Percentiles rank a stretch among this genome's conserved stretches.
phyloP scores from a whole-genome alignment of 2,113 vertebrate genomes.

The Embiotoca jacksoni region DNA sequence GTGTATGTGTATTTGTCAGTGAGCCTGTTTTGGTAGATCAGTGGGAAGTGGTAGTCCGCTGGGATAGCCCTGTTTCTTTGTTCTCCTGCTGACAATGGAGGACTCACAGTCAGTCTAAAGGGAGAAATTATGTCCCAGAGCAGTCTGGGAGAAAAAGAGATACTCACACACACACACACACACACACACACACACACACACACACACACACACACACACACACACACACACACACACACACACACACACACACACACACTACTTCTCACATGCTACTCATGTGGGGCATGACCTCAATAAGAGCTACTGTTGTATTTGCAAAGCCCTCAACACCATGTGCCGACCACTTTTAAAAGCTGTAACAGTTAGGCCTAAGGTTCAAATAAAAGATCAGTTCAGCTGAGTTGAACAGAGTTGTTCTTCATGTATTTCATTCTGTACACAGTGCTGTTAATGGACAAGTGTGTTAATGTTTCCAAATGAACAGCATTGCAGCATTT shows the following conservation, averaged over 20 bases:
- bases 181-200: background rate
- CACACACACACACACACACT: slow-evolving; percentile 56
- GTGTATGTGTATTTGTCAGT: slow-evolving; percentile 49
- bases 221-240: slow-evolving; percentile 43
- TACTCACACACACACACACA: slow-evolving; percentile 42
- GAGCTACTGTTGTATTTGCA: slow-evolving; percentile 73
- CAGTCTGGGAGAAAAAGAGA: slow-evolving; percentile 70
- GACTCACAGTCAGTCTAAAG: slow-evolving; percentile 75
- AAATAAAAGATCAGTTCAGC: slow-evolving; percentile 48
- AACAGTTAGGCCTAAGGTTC: slow-evolving; percentile 69
- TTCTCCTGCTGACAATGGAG: slow-evolving; percentile 81
- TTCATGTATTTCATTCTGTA: slow-evolving; percentile 27
- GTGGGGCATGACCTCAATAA: slow-evolving; percentile 82
- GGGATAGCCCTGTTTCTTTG: slow-evolving; percentile 77
- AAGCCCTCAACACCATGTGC: slow-evolving; percentile 73
- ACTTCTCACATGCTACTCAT: slow-evolving; percentile 80
- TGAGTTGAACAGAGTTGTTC: slow-evolving; percentile 28
- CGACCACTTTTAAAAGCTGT: slow-evolving; percentile 63
- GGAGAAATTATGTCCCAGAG: slow-evolving; percentile 76
- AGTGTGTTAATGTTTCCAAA: background rate
- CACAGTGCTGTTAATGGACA: slow-evolving; percentile 3
- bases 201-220: slow-evolving; percentile 57
- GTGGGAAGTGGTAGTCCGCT: slow-evolving; percentile 67
- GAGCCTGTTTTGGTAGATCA: slow-evolving; percentile 74
- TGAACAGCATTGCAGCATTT: slow-evolving; percentile 2